A percentile compares a stretch with the other conserved stretches of the same genome.
These are phyloP conservation scores for Orthonyx spaldingii DNA, from an alignment of 2,113 vertebrate species.

Conservation along the genomic window DNA sequence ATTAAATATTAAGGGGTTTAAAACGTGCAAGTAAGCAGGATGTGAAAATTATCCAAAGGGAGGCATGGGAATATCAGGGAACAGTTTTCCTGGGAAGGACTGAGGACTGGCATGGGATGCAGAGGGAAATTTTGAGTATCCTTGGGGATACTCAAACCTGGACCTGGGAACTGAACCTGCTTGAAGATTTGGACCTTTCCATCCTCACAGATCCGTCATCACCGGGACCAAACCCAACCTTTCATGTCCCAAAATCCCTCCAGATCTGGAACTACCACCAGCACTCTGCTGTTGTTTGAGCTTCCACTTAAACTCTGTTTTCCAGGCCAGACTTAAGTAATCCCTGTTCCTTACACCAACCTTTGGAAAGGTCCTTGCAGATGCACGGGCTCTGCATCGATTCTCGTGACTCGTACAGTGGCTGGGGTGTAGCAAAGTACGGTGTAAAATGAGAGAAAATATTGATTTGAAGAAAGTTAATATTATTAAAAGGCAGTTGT, in stretches of 20 bases:
- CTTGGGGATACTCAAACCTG: not conserved
- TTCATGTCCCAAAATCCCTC: not conserved
- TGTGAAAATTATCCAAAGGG: not conserved
- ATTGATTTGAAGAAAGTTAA: conserved; percentile 77
- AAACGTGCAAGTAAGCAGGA: not conserved
- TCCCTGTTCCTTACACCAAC: not conserved
- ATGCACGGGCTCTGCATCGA: conserved; percentile 60
- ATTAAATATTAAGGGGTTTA: not conserved
- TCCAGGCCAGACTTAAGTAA: not conserved
- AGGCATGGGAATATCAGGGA: not conserved
- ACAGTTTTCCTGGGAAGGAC: not conserved
- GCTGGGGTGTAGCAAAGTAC: conserved; percentile 58
- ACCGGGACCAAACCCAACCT: not conserved
- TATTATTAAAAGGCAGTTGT: conserved; percentile 78
- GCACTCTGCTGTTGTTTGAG: not conserved
- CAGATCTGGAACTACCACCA: not conserved
- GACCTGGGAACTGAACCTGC: not conserved
- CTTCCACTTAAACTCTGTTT: not conserved
- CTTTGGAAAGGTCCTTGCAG: conserved; percentile 44
- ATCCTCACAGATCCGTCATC: not conserved
- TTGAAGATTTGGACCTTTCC: not conserved
- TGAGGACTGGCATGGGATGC: not conserved
- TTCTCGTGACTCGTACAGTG: conserved; percentile 34
- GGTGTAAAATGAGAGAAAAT: conserved; percentile 68
- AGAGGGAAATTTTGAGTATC: not conserved